Evolutionary conservation across 2,888 invertebrate genomes (phyloP).

Genomic region (Patella depressa): DNA sequence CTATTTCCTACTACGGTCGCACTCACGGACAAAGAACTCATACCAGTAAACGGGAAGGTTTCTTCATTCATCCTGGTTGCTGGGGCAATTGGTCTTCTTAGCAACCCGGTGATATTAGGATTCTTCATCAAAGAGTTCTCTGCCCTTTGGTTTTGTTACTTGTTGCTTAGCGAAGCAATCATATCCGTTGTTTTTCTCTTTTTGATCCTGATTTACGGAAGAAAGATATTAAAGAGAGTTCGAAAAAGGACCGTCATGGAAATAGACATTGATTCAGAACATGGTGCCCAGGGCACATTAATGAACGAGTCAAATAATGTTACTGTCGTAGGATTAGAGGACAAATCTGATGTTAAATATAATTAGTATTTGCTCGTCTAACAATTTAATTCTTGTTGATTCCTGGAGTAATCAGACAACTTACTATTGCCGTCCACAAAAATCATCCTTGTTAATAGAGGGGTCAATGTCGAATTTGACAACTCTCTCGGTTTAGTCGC

Average conservation of each 20-base stretch:
- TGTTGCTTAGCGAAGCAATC: neutral
- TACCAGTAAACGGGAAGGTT: neutral
- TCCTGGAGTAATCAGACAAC: too few relatives aligned
- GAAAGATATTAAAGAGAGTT: neutral
- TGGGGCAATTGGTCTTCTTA: neutral
- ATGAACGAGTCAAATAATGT: too few relatives aligned
- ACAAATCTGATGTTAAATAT: too few relatives aligned
- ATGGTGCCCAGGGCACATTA: too few relatives aligned
- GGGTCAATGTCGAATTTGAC: too few relatives aligned
- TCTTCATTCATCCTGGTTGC: neutral
- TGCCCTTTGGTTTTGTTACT: neutral
- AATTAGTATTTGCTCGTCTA: too few relatives aligned
- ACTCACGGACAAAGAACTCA: neutral
- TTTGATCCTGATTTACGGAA: neutral
- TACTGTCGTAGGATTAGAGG: too few relatives aligned
- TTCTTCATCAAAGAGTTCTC: constrained; percentile 1
- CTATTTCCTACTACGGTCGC: neutral
- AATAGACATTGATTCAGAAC: too few relatives aligned
- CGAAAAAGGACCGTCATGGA: neutral
- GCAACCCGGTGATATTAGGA: neutral
- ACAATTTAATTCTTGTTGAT: too few relatives aligned
- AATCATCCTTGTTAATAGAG: too few relatives aligned
- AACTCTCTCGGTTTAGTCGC: too few relatives aligned
- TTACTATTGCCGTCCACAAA: too few relatives aligned
- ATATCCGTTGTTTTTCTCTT: neutral